Conservation (phyloP, 2,888 invertebrate genomes). For the Agrilus cyanescens region DNA sequence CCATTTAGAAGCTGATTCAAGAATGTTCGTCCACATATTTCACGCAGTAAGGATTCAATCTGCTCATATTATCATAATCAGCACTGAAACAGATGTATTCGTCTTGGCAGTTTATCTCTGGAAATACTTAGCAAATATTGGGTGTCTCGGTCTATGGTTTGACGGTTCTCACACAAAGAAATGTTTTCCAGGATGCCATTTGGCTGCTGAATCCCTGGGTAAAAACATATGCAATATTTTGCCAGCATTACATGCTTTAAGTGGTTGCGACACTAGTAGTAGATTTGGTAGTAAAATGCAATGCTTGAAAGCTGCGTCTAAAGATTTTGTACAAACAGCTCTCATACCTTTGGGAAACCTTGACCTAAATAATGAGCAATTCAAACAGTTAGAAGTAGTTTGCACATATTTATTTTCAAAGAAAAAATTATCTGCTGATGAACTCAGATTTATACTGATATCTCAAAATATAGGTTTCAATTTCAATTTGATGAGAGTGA, state of each 20-base stretch:
- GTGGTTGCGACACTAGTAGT: slow-evolving; percentile 12
- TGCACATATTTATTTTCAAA: slow-evolving; percentile 9
- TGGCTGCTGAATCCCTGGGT: slow-evolving; percentile 7
- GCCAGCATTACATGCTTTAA: no score
- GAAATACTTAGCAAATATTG: slow-evolving; percentile 12
- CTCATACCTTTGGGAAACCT: no score
- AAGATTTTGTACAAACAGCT: no score
- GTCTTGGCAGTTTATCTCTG: slow-evolving; percentile 18
- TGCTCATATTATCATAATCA: slow-evolving; percentile 15
- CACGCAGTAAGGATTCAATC: slow-evolving; percentile 15
- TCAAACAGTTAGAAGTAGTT: slow-evolving; percentile 5
- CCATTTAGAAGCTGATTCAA: slow-evolving; percentile 18
- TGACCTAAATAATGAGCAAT: slow-evolving; percentile 2
- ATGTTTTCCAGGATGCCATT: slow-evolving; percentile 10
- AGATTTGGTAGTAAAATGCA: slow-evolving; percentile 5
- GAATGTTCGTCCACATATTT: slow-evolving; percentile 19
- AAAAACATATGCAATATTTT: no score
- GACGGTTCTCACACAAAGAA: slow-evolving; percentile 12
- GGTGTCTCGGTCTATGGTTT: slow-evolving; percentile 13
- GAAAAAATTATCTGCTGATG: slow-evolving; percentile 16
- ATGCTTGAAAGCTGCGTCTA: no score
- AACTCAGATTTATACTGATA: slow-evolving; percentile 12
- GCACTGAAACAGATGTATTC: slow-evolving; percentile 19
- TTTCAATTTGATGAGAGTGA: slow-evolving; percentile 16
- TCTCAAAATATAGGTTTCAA: slow-evolving; percentile 16